A percentile compares a stretch with the other conserved stretches of the same genome.
Conservation (phyloP, 2,888 invertebrate species). For the Hydropsyche betteni region DNA sequence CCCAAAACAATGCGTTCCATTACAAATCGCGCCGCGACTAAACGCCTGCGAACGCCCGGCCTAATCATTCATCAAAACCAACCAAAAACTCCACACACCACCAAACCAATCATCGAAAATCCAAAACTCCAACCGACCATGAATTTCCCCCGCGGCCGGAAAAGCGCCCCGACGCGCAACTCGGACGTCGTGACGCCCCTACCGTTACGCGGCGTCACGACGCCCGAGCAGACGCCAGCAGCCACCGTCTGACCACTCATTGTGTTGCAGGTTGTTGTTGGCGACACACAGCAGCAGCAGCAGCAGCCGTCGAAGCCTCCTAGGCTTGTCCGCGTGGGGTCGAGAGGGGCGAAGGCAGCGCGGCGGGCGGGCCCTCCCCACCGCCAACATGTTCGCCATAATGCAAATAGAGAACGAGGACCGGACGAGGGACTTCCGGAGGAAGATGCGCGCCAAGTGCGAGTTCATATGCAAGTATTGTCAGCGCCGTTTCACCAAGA, state of each 20-base stretch:
- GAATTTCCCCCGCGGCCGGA: slow-evolving; percentile 15
- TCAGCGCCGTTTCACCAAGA: slow-evolving; percentile 96
- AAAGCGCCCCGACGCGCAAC: slow-evolving; percentile 37
- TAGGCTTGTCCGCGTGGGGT: not conserved
- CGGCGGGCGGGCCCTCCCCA: slow-evolving; percentile 24
- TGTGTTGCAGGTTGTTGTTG: slow-evolving; percentile 50
- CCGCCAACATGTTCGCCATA: slow-evolving; percentile 85
- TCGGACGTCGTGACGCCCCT: slow-evolving; percentile 50
- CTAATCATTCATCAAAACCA: too few species aligned
- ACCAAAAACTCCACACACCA: too few species aligned
- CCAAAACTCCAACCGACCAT: too few species aligned
- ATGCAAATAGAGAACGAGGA: slow-evolving; percentile 90
- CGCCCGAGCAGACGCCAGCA: slow-evolving; percentile 36
- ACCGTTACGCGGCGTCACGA: slow-evolving; percentile 50
- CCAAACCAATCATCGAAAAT: too few species aligned
- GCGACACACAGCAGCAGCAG: slow-evolving; percentile 18
- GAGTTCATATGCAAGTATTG: slow-evolving; percentile 99
- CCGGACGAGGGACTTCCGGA: slow-evolving; percentile 85
- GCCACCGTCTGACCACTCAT: slow-evolving; percentile 40
- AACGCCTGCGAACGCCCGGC: too few species aligned
- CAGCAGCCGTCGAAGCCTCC: not conserved
- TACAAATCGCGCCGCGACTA: too few species aligned
- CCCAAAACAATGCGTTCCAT: too few species aligned
- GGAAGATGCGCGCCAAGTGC: slow-evolving; percentile 92
- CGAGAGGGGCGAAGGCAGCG: slow-evolving; percentile 13